Evolutionary conservation across 2,888 invertebrate species (phyloP).

Genomic region (Hartigia nigra): DNA sequence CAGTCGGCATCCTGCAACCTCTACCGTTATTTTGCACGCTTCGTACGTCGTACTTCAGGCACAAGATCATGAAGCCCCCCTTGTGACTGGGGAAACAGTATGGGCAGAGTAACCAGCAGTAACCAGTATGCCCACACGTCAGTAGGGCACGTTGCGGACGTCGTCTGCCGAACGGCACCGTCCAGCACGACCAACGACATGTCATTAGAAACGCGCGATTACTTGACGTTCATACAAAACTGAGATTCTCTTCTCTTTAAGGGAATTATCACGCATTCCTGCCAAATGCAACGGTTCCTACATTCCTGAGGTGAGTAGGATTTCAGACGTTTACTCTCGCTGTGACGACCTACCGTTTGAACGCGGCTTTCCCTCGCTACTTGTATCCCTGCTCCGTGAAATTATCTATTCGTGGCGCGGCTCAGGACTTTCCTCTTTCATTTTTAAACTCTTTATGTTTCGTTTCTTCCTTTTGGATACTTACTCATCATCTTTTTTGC

Average conservation of each 20-base stretch:
- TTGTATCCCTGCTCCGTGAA: neutral
- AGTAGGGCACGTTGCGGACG: neutral
- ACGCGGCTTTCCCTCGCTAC: constrained; percentile 12
- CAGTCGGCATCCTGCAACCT: neutral
- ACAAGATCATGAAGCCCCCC: neutral
- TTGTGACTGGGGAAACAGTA: neutral
- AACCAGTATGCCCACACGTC: neutral
- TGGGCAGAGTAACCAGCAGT: neutral
- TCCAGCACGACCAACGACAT: neutral
- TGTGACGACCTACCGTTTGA: constrained; percentile 13
- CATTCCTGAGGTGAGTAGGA: constrained; percentile 28
- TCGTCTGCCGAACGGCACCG: neutral
- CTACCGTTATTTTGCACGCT: neutral
- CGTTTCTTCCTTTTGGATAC: neutral
- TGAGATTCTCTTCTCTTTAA: neutral
- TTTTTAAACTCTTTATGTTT: neutral
- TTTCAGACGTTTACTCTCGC: constrained; percentile 15
- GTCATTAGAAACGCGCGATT: neutral
- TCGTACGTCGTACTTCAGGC: neutral
- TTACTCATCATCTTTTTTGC: neutral
- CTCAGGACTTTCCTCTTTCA: neutral
- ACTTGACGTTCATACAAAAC: neutral
- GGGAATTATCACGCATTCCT: neutral
- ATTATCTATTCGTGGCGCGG: neutral
- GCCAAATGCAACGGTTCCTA: constrained; percentile 28